Conservation (phyloP, 2,113 vertebrate genomes). For the Paramisgurnus dabryanus region DNA sequence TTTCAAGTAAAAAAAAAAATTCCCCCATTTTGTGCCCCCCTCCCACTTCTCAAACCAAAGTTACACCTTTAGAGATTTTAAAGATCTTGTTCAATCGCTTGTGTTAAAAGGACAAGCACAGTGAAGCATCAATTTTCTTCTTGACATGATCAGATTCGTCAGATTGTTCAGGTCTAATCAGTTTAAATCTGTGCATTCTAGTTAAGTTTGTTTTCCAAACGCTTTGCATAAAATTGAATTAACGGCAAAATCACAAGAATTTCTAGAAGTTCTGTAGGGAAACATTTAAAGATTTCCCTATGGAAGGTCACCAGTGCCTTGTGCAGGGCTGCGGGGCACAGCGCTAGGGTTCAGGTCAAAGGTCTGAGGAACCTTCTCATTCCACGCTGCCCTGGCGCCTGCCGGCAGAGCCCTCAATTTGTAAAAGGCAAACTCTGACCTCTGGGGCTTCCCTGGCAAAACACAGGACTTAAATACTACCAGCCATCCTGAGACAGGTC, state of each 20-base stretch:
- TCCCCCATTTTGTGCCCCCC: no score
- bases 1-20: no score
- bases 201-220: conserved; percentile 73
- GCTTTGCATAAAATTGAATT: conserved; percentile 77
- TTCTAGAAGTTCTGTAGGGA: conserved; percentile 74
- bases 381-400: conserved; percentile 82
- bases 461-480: conserved; percentile 78
- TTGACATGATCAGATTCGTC: neutral
- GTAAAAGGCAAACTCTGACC: conserved; percentile 76
- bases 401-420: conserved; percentile 79
- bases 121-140: neutral
- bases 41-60: no score
- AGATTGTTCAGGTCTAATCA: neutral
- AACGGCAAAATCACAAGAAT: conserved; percentile 66
- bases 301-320: conserved; percentile 72
- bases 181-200: conserved; percentile 53
- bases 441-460: conserved; percentile 80
- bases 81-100: neutral
- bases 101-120: neutral
- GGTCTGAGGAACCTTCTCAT: conserved; percentile 74
- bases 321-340: conserved; percentile 69
- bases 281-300: conserved; percentile 73
- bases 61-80: no score
- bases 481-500: conserved; percentile 64
- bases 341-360: conserved; percentile 76